Base-by-base conservation (phyloP, 2,113 vertebrate genomes). In the Urocitellus parryii region DNA sequence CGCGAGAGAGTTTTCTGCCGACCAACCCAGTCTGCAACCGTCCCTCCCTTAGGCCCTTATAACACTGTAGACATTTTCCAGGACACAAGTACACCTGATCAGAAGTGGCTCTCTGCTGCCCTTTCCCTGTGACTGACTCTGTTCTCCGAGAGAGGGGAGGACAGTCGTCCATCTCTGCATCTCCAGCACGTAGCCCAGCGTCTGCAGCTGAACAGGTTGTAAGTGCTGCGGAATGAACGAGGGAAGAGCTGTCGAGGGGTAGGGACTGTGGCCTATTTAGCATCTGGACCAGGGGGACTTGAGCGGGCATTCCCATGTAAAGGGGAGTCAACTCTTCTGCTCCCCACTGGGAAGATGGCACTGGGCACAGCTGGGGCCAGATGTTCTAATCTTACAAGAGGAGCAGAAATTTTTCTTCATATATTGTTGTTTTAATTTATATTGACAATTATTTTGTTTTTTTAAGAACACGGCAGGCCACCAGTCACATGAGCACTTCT, bases 201-300 rank as follows among this genome's bases (percentile, higher is more conserved):
- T 45, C 42, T 45, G 42, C 1, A 45, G 42, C 42, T 45, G 1
- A 18, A 53, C 1, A 80, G n/a, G 18, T 11, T 24, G 39, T 51
- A 68, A 20, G 11, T 39, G 11, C 29, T 16, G 74, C 39, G 5
- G 25, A 67, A 1, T 22, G 14, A 39, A 18, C 2, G 14, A 17
- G 58, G 7, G 13, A 16, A 24, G 4, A 11, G 84, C 11, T 7
- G 32, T 29, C 32, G 27, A 37, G 48, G 68, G 45, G 67, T 18
- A 8, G 53, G 17, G 45, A 10, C 3, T 13, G 0, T 5, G 1
- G 1, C 18, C 5, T 4, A 1, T 8, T 32, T 5, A 34, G 9
- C 37, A 20, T 56, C n/a, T 13, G 14, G 8, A 84, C 6, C 2
- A 14, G 18, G 27, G 39, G 32, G 70, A 51, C 51, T n/a, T 2